A percentile compares a stretch with the other conserved stretches of the same genome.
Evolutionary conservation across 2,888 invertebrate species (phyloP).

Genomic region (Synergus umbraculus): DNA sequence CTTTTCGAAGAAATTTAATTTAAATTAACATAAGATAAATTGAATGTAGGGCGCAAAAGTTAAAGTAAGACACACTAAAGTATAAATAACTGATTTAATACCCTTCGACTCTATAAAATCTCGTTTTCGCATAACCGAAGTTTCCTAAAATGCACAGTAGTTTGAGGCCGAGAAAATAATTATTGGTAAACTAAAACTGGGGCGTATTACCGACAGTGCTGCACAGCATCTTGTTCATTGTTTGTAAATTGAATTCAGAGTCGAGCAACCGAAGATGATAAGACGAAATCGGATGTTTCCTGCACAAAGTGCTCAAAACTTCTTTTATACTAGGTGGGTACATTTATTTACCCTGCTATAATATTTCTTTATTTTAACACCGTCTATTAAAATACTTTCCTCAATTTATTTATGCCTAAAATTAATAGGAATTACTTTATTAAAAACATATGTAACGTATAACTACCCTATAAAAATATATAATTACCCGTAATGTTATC

Average conservation of each 20-base stretch:
- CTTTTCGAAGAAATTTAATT: too few relatives aligned
- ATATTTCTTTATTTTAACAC: background rate
- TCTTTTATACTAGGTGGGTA: slow-evolving; percentile 13
- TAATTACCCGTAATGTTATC: background rate
- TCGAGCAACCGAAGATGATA: slow-evolving; percentile 51
- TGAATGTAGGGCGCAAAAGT: background rate
- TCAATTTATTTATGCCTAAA: background rate
- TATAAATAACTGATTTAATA: slow-evolving; percentile 3
- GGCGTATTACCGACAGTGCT: slow-evolving; percentile 47
- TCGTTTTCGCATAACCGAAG: slow-evolving; percentile 26
- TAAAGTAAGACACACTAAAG: background rate
- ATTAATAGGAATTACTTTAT: background rate
- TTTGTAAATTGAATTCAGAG: slow-evolving; percentile 57
- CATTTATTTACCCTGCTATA: background rate
- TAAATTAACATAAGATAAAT: background rate
- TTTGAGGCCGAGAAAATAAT: slow-evolving; percentile 52
- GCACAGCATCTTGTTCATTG: slow-evolving; percentile 51
- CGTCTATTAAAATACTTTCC: too few relatives aligned
- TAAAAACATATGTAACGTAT: background rate
- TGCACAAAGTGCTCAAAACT: slow-evolving; percentile 33
- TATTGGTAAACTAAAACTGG: slow-evolving; percentile 62
- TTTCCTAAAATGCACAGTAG: slow-evolving; percentile 26
- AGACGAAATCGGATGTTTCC: slow-evolving; percentile 42
- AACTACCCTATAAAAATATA: background rate
- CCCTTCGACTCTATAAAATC: background rate